phyloP scores from a whole-genome alignment of 2,888 invertebrate species.

The Himalopsyche tibetana region DNA sequence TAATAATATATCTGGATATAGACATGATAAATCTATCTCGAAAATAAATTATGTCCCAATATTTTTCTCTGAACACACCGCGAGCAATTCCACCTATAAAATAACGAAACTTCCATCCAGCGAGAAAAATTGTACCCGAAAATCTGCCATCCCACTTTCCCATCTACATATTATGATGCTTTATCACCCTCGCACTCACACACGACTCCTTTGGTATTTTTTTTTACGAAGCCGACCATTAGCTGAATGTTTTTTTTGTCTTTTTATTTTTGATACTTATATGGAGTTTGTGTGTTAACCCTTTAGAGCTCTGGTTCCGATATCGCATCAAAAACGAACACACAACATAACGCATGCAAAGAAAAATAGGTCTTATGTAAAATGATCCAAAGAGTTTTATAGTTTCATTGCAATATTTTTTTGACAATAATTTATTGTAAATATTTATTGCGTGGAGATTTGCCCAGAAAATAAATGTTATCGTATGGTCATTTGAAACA shows the following conservation, averaged over 20 bases:
- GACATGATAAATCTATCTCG: not conserved
- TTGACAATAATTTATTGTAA: constrained; percentile 6
- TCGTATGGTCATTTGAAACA: constrained; percentile 53
- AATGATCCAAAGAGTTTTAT: not conserved
- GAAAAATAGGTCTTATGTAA: not conserved
- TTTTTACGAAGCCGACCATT: constrained; percentile 63
- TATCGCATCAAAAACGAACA: constrained; percentile 32
- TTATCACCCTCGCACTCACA: constrained; percentile 58
- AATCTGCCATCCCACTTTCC: constrained; percentile 47
- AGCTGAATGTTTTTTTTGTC: constrained; percentile 64
- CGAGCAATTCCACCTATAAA: constrained; percentile 57
- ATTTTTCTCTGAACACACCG: constrained; percentile 38
- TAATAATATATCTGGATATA: not conserved
- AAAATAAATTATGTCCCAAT: not conserved
- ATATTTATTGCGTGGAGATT: constrained; percentile 48
- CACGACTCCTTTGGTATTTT: constrained; percentile 59
- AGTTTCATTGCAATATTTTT: not conserved
- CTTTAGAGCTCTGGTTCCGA: constrained; percentile 50
- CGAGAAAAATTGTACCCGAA: constrained; percentile 60
- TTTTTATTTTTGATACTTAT: constrained; percentile 58
- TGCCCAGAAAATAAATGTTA: constrained; percentile 55
- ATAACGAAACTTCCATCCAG: constrained; percentile 62
- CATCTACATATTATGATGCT: constrained; percentile 32
- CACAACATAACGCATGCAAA: not conserved
- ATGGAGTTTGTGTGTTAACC: constrained; percentile 64